Evolutionary conservation across 2,113 vertebrate species (phyloP).

Genomic region (Quiscalus mexicanus): DNA sequence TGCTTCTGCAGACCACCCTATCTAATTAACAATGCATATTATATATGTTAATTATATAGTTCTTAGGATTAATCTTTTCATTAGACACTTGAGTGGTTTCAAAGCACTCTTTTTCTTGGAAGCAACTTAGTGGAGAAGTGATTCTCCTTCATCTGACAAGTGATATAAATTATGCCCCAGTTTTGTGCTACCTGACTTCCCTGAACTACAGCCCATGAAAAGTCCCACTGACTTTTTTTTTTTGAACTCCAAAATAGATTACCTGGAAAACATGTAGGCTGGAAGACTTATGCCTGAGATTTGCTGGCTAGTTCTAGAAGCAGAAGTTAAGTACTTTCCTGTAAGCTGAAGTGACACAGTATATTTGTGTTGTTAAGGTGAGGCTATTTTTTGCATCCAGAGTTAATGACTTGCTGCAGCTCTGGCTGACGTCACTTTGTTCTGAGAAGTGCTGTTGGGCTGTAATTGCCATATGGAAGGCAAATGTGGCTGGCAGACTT

Average conservation of each 20-base stretch:
- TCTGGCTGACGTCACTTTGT: not conserved
- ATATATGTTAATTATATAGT: conserved; percentile 6
- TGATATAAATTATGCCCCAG: not conserved
- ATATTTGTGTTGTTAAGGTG: not conserved
- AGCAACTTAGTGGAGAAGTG: not conserved
- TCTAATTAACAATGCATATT: conserved; percentile 8
- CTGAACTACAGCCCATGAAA: not conserved
- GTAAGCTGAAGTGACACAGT: not conserved
- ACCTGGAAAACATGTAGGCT: not conserved
- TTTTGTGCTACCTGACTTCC: not conserved
- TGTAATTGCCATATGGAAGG: conserved; percentile 19
- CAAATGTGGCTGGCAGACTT: not conserved
- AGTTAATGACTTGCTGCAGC: conserved; percentile 21
- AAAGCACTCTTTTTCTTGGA: not conserved
- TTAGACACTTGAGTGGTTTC: not conserved
- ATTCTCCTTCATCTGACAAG: not conserved
- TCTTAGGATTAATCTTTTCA: conserved; percentile 1
- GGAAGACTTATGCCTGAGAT: not conserved
- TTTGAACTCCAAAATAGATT: not conserved
- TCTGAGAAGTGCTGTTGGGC: not conserved
- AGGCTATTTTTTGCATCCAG: not conserved
- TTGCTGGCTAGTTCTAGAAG: not conserved
- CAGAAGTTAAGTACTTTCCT: not conserved
- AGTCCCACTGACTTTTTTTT: not conserved
- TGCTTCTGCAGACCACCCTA: conserved; percentile 1